Base-by-base conservation (phyloP, 2,113 vertebrate species). In the Oreotrochilus melanogaster region DNA sequence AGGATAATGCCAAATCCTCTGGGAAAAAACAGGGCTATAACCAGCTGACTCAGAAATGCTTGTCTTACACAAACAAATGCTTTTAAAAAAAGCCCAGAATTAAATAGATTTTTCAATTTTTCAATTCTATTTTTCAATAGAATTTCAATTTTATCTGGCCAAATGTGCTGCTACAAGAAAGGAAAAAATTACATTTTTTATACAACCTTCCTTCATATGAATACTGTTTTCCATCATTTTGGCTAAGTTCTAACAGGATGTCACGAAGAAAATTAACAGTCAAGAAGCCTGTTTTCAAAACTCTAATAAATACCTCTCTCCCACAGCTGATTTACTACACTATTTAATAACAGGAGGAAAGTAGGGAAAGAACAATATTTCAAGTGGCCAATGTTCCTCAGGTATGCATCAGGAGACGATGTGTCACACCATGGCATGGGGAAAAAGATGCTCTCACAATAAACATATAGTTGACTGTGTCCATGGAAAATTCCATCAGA, bases 71-170 rank as follows among this genome's bases (percentile, higher is more conserved):
- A 87, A 73, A 74, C 1, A 50, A 6, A 54, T 11, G 54, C 69
- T 2, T 53, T 7, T 45, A 19, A 18, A 31, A 56, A 33, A 22
- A 10, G 0, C 8, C 3, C 0, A 0, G 23, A 74, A 57, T 15
- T 4, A 62, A 58, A 45, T 9, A 27, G 2, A 2, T 51, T 80
- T 86, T 28, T 39, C 24, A 16, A 6, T 47, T 80, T 88, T 28
- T 39, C 27, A 16, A 7, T 47, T 42, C 35, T 35, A 9, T 35
- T 35, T 35, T 35, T 35, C 35, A 35, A 35, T 35, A 35, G 35
- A 35, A 35, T 86, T 28, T 39, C 24, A 16, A 39, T 39, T 39
- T 39, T 39, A 39, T 39, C 19, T 66, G 33, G 35, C 51, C 18
- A 61, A 83, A 57, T 0, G 2, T 7, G 23, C 11, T 50, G 39